Conservation (phyloP, 2,113 vertebrate genomes). For the Charadrius vociferus region DNA sequence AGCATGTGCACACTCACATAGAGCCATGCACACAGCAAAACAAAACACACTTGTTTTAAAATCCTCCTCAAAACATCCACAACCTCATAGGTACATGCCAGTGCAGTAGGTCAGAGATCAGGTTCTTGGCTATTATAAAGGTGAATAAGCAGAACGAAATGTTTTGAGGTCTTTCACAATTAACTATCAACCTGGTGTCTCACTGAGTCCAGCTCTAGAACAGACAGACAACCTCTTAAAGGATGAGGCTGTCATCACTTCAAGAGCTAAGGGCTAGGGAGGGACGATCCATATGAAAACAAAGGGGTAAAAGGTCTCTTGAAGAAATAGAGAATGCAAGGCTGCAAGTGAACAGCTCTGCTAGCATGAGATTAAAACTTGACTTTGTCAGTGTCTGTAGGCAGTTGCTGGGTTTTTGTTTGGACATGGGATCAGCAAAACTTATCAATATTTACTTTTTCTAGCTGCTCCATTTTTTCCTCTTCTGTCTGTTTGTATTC, state of each 20-base stretch:
- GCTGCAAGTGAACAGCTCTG: neutral
- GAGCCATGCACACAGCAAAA: neutral
- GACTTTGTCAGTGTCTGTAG: neutral
- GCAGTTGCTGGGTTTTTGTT: neutral
- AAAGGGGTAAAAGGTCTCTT: neutral
- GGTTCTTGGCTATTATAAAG: neutral
- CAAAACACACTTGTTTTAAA: neutral
- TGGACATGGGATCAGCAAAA: neutral
- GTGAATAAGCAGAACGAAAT: constrained; percentile 39
- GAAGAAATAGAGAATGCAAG: neutral
- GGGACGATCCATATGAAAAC: neutral
- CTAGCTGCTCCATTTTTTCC: constrained; percentile 64
- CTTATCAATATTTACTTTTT: constrained; percentile 65
- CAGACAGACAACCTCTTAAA: neutral
- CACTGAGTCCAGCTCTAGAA: neutral
- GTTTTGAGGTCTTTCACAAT: constrained; percentile 14
- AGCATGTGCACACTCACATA: neutral
- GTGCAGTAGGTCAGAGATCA: neutral
- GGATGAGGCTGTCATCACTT: neutral
- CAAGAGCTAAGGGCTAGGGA: constrained; percentile 19
- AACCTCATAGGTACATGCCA: neutral
- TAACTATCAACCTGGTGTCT: constrained; percentile 11
- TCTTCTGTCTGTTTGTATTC: constrained; percentile 75
- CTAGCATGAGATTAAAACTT: neutral
- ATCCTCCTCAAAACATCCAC: neutral